Conservation (phyloP, 2,113 vertebrate genomes). For the Motacilla tschutschensis region DNA sequence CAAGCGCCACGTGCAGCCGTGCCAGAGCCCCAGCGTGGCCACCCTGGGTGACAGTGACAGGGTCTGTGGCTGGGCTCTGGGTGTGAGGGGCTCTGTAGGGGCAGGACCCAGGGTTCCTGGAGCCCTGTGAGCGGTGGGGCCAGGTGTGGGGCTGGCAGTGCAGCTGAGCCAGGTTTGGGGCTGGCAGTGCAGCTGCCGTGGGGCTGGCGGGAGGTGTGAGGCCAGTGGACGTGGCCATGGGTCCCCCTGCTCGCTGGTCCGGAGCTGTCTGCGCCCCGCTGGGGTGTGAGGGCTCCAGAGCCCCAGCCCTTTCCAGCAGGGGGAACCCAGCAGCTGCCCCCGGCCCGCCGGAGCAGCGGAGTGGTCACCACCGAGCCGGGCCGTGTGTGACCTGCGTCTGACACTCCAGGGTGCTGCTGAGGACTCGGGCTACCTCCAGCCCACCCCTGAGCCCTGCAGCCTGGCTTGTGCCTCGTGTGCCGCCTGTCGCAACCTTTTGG, state of each 20-base stretch:
- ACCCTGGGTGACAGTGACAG: not conserved
- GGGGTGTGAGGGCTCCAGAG: accelerated
- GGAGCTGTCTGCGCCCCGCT: not conserved
- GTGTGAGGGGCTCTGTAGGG: not conserved
- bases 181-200: accelerated
- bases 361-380: accelerated
- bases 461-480: accelerated
- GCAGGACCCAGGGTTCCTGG: not conserved
- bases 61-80: not conserved
- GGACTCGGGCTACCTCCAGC: not conserved
- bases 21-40: accelerated
- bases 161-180: no score
- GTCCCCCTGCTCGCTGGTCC: accelerated
- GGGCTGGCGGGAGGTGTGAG: accelerated
- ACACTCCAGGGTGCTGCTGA: accelerated
- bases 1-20: not conserved
- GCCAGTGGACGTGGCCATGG: accelerated
- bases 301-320: not conserved
- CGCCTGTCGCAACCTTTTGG: not conserved
- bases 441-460: not conserved
- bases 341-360: not conserved
- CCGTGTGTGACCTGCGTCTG: accelerated
- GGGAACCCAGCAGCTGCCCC: not conserved
- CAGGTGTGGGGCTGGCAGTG: not conserved
- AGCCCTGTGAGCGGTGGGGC: not conserved